Base-by-base conservation (phyloP, 2,797 vertebrate species). In the Centropyge bicolor region DNA sequence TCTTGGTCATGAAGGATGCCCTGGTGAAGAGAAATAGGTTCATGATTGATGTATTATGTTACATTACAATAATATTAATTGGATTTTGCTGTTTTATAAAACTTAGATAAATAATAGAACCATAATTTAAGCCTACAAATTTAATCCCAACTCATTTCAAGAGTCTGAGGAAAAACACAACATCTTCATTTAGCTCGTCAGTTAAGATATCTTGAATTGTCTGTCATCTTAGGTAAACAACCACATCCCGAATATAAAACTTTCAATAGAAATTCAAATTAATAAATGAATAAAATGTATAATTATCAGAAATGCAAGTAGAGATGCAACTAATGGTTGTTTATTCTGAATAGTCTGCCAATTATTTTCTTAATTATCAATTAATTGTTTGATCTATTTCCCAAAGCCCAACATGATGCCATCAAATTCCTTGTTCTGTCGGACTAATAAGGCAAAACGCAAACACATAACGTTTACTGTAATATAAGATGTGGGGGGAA, bases 1-100 rank as follows among this genome's bases (percentile, higher is more conserved):
- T 99, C 95, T 99, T 99, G 80, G 98, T 99, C 98, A 99, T 99
- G 94, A 99, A 99, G 46, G 98, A 99, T 31, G 98, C 98, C 90
- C 98, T 99, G 94, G 60, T 90, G 94, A 95, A 82, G 89, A 92
- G 24, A 85, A 72, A 69, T 1, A 1, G 6, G 6, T 51, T 46
- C 4, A 46, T 70, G 12, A 70, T 4, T 63, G 13, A 75, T 4
- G 38, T 16, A 7, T 3, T 17, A 9, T n/a, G 7, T 46, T 9
- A 65, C 38, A 67, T 41, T n/a, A 27, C 1, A 61, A 38, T 14
- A 35, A 31, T 17, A 27, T 45, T 24, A 0, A 59, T 38, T 43
- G 3, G 0, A 31, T 69, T 68, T 46, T 0, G 12, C 7, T 31
- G 9, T 49, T 51, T 43, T 3, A 19, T 2, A 54, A 51, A 71